These are phyloP conservation scores for Microcebus ravelobensis DNA, from an alignment of 2,113 vertebrate genomes.

Conservation along the genomic window DNA sequence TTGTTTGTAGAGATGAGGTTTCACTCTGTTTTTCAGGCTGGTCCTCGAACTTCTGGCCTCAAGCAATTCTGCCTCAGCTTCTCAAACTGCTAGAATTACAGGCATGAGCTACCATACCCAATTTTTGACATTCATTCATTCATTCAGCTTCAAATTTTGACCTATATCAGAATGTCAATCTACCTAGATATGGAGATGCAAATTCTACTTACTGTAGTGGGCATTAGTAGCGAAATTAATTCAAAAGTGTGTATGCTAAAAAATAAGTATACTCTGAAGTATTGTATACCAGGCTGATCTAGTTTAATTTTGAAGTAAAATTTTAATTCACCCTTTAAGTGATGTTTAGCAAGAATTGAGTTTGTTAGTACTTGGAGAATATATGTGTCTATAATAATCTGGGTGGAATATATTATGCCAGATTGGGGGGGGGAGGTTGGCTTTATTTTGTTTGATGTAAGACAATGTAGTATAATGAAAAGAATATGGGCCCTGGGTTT, in stretches of 20 bases:
- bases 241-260: background rate
- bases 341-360: constrained; percentile 38
- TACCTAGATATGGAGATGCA: background rate
- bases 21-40: no score
- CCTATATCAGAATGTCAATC: background rate
- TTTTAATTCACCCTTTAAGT: constrained; percentile 4
- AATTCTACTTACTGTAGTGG: background rate
- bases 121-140: constrained; percentile 32
- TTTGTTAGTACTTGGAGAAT: constrained; percentile 3
- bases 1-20: no score
- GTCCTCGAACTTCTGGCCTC: no score
- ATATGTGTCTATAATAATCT: background rate
- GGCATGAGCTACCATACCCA: background rate
- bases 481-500: background rate
- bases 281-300: background rate
- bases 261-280: background rate
- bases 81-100: no score
- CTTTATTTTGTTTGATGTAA: constrained; percentile 3
- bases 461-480: background rate
- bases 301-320: constrained; percentile 54
- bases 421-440: background rate
- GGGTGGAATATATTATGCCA: constrained; percentile 4
- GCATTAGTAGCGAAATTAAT: background rate
- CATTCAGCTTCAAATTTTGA: constrained; percentile 2
- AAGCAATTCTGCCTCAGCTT: no score